Evolutionary conservation across 2,888 invertebrate species (phyloP).

Genomic region (Fragum fragum): DNA sequence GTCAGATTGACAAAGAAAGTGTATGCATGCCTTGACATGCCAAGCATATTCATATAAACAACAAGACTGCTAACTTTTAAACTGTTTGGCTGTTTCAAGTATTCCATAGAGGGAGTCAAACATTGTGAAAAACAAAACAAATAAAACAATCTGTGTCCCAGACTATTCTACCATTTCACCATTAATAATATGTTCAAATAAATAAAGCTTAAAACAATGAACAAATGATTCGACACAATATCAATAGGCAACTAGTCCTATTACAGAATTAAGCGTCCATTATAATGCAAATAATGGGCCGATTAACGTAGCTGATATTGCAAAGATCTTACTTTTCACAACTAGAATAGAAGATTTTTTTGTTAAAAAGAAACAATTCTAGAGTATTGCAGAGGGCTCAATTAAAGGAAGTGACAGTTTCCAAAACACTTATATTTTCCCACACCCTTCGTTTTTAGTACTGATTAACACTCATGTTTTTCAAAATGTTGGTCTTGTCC

Average conservation of each 20-base stretch:
- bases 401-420: no score
- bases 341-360: background rate
- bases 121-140: background rate
- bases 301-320: background rate
- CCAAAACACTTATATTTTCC: no score
- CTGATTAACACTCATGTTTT: no score
- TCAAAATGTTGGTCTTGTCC: no score
- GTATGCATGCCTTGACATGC: no score
- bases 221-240: conserved; percentile 7
- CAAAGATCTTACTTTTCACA: background rate
- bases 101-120: background rate
- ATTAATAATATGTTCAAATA: conserved; percentile 2
- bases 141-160: background rate
- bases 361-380: background rate
- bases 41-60: no score
- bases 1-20: no score
- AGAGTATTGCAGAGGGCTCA: background rate
- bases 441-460: no score
- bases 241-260: background rate
- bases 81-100: no score
- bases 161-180: background rate
- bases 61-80: no score
- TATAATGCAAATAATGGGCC: background rate
- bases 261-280: background rate
- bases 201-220: conserved; percentile 12